Evolutionary conservation across 2,888 invertebrate species (phyloP).

Genomic region (Nineta flava): DNA sequence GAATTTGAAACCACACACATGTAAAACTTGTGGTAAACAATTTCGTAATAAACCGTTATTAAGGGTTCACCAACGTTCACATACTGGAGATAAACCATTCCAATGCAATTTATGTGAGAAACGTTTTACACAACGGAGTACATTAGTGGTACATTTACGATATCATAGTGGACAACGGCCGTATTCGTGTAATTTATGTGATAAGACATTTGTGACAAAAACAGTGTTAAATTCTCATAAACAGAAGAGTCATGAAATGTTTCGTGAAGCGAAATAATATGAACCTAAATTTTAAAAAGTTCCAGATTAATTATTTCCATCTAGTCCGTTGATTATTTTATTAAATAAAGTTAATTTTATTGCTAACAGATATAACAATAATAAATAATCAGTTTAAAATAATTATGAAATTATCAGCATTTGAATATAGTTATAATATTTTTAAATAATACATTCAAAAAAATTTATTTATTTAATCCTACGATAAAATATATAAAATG

Average conservation of each 20-base stretch:
- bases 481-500: too few relatives aligned
- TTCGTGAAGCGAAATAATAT: background rate
- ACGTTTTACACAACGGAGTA: slow-evolving; percentile 28
- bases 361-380: too few relatives aligned
- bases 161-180: slow-evolving; percentile 35
- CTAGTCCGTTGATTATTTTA: too few relatives aligned
- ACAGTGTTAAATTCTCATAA: background rate
- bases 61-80: background rate
- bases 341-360: background rate
- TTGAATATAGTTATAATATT: too few relatives aligned
- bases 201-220: slow-evolving; percentile 30
- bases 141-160: slow-evolving; percentile 29
- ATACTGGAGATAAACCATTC: slow-evolving; percentile 17
- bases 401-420: too few relatives aligned
- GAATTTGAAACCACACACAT: background rate
- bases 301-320: too few relatives aligned
- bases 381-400: background rate
- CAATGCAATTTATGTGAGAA: background rate
- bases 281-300: background rate
- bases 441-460: too few relatives aligned
- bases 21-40: background rate
- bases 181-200: slow-evolving; percentile 32
- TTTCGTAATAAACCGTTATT: background rate
- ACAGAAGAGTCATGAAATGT: slow-evolving; percentile 27
- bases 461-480: too few relatives aligned